Conservation (phyloP, 2,888 invertebrate genomes). For the Myopa testacea region DNA sequence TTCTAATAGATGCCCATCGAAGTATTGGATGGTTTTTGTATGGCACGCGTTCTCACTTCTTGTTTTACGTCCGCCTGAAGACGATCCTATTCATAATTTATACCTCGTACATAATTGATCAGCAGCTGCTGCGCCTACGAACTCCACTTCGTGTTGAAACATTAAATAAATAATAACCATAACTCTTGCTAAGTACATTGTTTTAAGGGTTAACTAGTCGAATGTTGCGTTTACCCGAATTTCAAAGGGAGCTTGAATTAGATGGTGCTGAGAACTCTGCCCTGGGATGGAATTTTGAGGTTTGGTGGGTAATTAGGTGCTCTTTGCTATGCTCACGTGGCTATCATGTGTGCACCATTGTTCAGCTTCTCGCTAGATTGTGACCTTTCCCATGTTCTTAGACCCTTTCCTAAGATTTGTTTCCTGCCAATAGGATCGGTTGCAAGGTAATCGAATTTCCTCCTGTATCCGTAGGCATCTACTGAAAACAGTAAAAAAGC, state of each 20-base stretch:
- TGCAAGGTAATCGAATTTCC: neutral
- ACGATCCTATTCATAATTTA: constrained; percentile 53
- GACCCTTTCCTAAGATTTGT: constrained; percentile 49
- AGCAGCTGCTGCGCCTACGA: constrained; percentile 13
- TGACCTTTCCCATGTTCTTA: neutral
- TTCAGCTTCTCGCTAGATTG: neutral
- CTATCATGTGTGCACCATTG: constrained; percentile 35
- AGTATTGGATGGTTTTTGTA: constrained; percentile 5
- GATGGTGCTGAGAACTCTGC: neutral
- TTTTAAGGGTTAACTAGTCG: constrained; percentile 22
- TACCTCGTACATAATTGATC: constrained; percentile 52
- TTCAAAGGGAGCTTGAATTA: neutral
- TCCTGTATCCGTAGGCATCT: neutral
- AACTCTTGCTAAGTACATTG: constrained; percentile 22
- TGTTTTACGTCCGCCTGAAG: constrained; percentile 1
- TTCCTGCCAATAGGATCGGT: neutral
- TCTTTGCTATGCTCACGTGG: constrained; percentile 28
- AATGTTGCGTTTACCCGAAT: neutral
- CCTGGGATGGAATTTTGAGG: neutral
- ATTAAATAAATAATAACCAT: constrained; percentile 34
- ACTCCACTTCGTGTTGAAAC: constrained; percentile 8
- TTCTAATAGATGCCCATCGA: constrained; percentile 60
- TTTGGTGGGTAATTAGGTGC: constrained; percentile 7
- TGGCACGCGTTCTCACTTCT: constrained; percentile 56
- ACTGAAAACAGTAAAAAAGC: neutral